Base-by-base conservation (phyloP, 1,140 invertebrate genomes). In the Sipha flava region DNA sequence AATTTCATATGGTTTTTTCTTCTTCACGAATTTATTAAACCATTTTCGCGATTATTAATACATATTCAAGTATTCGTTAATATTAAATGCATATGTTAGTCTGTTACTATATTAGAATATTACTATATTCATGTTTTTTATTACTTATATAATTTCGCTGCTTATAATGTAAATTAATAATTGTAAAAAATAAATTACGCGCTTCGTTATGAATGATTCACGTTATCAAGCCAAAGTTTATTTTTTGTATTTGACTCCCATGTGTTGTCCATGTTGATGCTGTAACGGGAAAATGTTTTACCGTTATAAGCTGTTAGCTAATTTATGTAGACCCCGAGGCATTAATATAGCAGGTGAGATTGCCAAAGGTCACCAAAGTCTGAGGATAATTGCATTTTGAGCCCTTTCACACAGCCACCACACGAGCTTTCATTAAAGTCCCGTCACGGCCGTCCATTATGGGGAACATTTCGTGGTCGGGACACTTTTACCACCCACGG, bases 311-410 rank as follows among this genome's bases (percentile, higher is more conserved):
- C 21, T 26, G 21, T 43, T 7, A n/a, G 72, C 72, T 75, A 75
- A 75, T 75, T 75, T 54, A 75, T 75, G 72, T 75, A 75, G 26
- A 75, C 72, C 72, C 72, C 1, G 29, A n/a, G 37, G 52, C 72
- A 57, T 75, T 75, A 75, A 75, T 75, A 54, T 54, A 47, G 49
- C 49, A 75, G 72, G 72, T 75, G 72, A 75, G 72, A 75, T 75
- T 57, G 72, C 72, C 49, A 75, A 54, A 75, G 72, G 72, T 75
- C 72, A 54, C 72, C 49, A 37, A 75, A 54, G 72, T 10, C 72
- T 75, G 72, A 23, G 49, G 72, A 75, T 75, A 75, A 75, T 75
- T 75, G 72, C 72, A 31, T 75, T 75, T 52, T 54, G 49, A 54
- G 72, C 49, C 72, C 31, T 77, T 59, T 77, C 73, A 59, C 21